Conservation (phyloP, 2,113 vertebrate species). For the pig (Sus scrofa) region T2T-Sscrofa CM000827.6:109152001-109152500, state of each 20-base stretch:
- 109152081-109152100: neutral
- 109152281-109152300: neutral
- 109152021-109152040: neutral
- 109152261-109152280: neutral
- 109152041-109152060: neutral
- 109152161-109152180: fast-evolving
- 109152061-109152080: neutral
- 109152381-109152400: neutral
- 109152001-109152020: neutral
- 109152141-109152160: neutral
- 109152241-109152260: neutral
- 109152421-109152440: neutral
- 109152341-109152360: neutral
- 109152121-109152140: neutral
- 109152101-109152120: neutral
- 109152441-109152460: neutral
- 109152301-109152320: neutral
- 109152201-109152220: neutral
- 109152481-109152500: neutral
- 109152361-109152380: neutral
- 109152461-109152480: neutral
- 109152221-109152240: neutral
- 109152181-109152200: neutral
- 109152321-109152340: neutral
- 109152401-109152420: neutral